Evolutionary conservation across 2,113 vertebrate genomes (phyloP), one percentile per base, ranked within the genome.

Genomic region (Australoheros scitulus): DNA sequence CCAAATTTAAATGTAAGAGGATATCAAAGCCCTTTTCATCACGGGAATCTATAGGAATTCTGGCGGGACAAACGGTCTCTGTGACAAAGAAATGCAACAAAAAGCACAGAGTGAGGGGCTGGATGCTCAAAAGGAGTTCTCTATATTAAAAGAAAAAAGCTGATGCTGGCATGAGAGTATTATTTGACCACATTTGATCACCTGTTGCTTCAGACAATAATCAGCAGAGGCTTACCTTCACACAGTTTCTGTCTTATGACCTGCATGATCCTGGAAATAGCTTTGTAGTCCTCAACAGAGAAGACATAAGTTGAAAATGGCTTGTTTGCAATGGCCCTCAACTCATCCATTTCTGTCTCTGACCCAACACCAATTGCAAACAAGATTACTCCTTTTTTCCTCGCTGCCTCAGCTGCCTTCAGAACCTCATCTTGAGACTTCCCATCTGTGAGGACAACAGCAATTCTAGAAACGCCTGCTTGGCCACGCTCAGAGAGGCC

Each of bases 1-100:
- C 97, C 90, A 99, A 93, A 93, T 97, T 96, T 91, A 99, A 93
- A 90, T 97, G 96, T 64, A 97, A 41, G 75, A 99, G 96, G 84
- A 99, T 96, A 92, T 99, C 98, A 95, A 99, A 99, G 68, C 98
- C 98, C 82, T 99, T 99, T 91, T 99, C 98, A 86, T 99, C 97
- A 8, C 97, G 96, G 88, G 97, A 96, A 92, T 97, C 95, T 64
- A 98, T 94, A 50, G 97, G 94, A 93, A 99, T 99, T 95, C 95
- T 96, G 88, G 95, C 95, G 0, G 97, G 97, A 93, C 98, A 99
- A 87, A 99, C 98, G 68, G 97, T 98, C 94, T 99, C 98, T 99
- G 92, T 75, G 89, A 84, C 9, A 77, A 34, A 80, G 7, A 87
- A 82, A 80, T 1, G 36, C 20, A 60, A 26, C 18, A 9, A 82